These are phyloP conservation scores for Diogma glabrata DNA, from an alignment of 2,888 invertebrate genomes.

Conservation along the genomic window DNA sequence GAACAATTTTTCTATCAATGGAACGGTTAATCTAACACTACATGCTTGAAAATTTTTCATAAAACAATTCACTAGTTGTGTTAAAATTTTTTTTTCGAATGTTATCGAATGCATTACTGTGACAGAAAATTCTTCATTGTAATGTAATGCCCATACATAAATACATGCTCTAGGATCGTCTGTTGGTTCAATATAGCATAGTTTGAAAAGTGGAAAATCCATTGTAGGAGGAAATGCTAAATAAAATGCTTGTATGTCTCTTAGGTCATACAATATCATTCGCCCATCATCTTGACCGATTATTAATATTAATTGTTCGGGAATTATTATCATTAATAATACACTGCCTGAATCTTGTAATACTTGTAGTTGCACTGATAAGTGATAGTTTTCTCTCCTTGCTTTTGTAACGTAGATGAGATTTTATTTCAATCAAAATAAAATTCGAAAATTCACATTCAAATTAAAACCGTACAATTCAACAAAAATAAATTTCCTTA, in stretches of 20 bases:
- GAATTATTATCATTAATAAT: slow-evolving; percentile 25
- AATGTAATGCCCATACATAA: slow-evolving; percentile 61
- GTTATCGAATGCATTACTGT: slow-evolving; percentile 66
- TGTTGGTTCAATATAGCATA: slow-evolving; percentile 57
- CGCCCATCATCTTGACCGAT: slow-evolving; percentile 32
- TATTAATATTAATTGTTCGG: slow-evolving; percentile 25
- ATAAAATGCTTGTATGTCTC: slow-evolving; percentile 24
- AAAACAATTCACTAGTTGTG: slow-evolving; percentile 47
- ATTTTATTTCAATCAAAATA: no score
- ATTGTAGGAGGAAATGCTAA: slow-evolving; percentile 22
- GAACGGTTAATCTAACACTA: slow-evolving; percentile 45
- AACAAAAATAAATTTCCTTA: no score
- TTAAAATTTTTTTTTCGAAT: slow-evolving; percentile 54
- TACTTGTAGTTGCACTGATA: slow-evolving; percentile 13
- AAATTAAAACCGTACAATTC: no score
- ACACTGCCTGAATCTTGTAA: slow-evolving; percentile 22
- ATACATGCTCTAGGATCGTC: slow-evolving; percentile 87
- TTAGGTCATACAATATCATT: slow-evolving; percentile 30
- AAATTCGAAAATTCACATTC: no score
- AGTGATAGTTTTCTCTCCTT: background rate
- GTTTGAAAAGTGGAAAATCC: slow-evolving; percentile 24
- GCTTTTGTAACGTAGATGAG: slow-evolving; percentile 9
- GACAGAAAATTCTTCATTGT: slow-evolving; percentile 36
- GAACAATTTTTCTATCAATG: no score
- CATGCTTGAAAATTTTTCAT: slow-evolving; percentile 54